Base-by-base conservation (phyloP, 2,113 vertebrate genomes). In the Proteles cristata region DNA sequence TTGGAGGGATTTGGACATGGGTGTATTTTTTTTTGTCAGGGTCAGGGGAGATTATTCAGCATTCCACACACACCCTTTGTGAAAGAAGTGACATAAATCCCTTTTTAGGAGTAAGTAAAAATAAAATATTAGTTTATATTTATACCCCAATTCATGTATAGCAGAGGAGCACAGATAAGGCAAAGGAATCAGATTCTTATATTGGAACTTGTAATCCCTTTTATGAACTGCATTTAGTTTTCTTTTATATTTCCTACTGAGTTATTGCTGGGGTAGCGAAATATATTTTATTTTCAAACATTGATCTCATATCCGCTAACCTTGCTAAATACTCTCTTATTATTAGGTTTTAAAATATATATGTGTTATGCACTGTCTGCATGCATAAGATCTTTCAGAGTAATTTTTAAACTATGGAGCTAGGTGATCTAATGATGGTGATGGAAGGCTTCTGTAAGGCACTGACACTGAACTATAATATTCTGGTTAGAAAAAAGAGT, bases 191-290 rank as follows among this genome's bases (percentile, higher is more conserved):
- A 84, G 23, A 87, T 79, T 94, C 17, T 19, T 84, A 2, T 55
- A 26, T 11, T 39, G 17, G 39, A 23, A 58, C 39, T 79, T 83
- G 71, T 26, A 80, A 33, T 66, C 23, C 16, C 11, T 90, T 66
- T 74, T 74, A 85, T 86, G 35, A 81, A 68, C 53, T 74, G 10
- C 12, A 61, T 68, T 39, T 81, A 80, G 25, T 66, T 63, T 94
- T 96, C 39, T 94, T 5, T 76, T 91, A 25, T 50, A 74, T 94
- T 83, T 87, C 25, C n/a, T 80, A 53, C 50, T 76, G 88, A n/a
- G 26, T 68, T 95, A 77, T 76, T 87, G 50, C 39, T 73, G 1
- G 28, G 88, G 7, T 63, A 12, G 43, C 88, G 28, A 83, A 91
- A 84, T 89, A 50, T 39, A 61, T 73, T 91, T 96, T 16, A 55